Evolutionary conservation across 2,888 invertebrate species (phyloP), one percentile per base, ranked within the genome.

Genomic region (Prionchulus punctatus): DNA sequence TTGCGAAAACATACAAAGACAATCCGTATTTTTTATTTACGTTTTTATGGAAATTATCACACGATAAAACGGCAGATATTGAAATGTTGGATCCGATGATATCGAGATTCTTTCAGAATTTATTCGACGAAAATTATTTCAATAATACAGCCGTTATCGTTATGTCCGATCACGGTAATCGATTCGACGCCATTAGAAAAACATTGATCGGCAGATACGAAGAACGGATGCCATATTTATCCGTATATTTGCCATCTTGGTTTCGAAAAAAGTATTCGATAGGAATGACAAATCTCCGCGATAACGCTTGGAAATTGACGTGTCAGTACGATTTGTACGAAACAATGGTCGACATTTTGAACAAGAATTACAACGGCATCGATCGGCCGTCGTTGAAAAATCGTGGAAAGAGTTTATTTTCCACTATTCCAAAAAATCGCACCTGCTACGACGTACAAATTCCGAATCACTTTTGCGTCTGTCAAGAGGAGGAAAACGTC

Each of bases 111-210:
- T 60, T 71, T 18, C 57, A 58, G 26, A 58, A 60, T 53, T 54
- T 71, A 26, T 60, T 66, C 45, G 56, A 59, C 1, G 42, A n/a
- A 23, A 57, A 52, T 12, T 21, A 59, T n/a, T 43, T 60, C 15
- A 23, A 43, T 18, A 47, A 60, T 18, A 60, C 59, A 7, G n/a
- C 51, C n/a, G 18, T 60, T 1, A 25, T 60, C n/a, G 52, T 57
- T 12, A 60, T 56, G 55, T 36, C n/a, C n/a, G n/a, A n/a, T n/a
- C n/a, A n/a, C n/a, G n/a, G n/a, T n/a, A n/a, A n/a, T n/a, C n/a
- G n/a, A n/a, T 74, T 73, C 56, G 74, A 74, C 43, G 62, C 63
- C 30, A 71, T 74, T 52, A 62, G 74, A 30, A 65, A 69, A 55
- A 70, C 73, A 1, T 49, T 58, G 25, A 58, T 65, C 18, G 67